Evolutionary conservation across 2,888 invertebrate species (phyloP), one percentile per base, ranked within the genome.

Genomic region (Ephialtes manifestator): DNA sequence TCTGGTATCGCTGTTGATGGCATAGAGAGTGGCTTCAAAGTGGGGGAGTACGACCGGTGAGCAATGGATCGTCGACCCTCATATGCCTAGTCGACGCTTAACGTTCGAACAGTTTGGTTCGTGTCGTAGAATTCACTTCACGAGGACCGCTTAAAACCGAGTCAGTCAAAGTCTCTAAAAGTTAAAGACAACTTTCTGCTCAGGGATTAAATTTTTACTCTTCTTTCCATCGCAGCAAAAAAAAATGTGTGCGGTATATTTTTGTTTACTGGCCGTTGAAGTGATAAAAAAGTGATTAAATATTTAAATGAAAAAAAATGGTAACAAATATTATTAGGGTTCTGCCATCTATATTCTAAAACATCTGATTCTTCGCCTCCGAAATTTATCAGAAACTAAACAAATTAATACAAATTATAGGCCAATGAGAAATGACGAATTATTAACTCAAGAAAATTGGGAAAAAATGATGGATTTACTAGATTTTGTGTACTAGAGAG

Each of bases 11-110:
- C 39, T 46, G 63, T 43, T 60, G 53, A 76, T 60, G 71, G 84
- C 65, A 77, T 58, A 77, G 46, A 55, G 46, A 76, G 76, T 48
- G 43, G 81, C 39, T 78, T 65, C 58, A 46, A 65, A 71, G 88
- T 82, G 89, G 89, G 89, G 90, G 88, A 82, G 88, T 85, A 81
- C 87, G 86, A 84, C 84, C 87, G 88, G 89, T 89, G 89, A 89
- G 90, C 90, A 89, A 89, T 91, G 91, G 88, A 91, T 91, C 90
- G 91, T 88, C 91, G 91, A 90, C 90, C 91, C 91, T 89, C 89
- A 89, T 87, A 81, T 65, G 55, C 77, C 72, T 80, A 91, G 91
- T 91, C 88, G 88, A 85, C 89, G 89, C 89, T 89, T 90, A 90
- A 90, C 91, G 88, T 90, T 89, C 90, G 89, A 86, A 86, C 87